phyloP scores from a whole-genome alignment of 1,140 invertebrate genomes.

The Heliconius himera region DNA sequence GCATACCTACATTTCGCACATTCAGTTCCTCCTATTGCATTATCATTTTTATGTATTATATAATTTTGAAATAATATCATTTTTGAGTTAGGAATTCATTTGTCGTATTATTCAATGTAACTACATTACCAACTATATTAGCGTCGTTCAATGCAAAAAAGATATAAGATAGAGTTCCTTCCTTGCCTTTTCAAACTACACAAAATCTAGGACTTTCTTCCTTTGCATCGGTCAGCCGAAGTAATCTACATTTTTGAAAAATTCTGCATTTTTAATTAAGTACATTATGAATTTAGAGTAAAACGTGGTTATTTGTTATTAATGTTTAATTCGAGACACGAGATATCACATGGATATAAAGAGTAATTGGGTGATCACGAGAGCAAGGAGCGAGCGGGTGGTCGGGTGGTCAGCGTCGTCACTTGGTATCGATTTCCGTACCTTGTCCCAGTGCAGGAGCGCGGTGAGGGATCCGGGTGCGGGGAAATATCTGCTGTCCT shows the following conservation, averaged over 20 bases:
- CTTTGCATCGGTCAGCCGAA: background rate
- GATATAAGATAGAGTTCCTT: background rate
- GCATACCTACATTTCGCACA: too few species aligned
- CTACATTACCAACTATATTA: background rate
- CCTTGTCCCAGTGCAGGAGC: slow-evolving; percentile 59
- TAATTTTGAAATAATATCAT: too few species aligned
- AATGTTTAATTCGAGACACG: background rate
- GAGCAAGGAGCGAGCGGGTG: background rate
- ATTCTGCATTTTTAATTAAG: background rate
- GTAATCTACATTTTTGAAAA: background rate
- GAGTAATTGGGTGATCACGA: background rate
- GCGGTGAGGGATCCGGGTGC: slow-evolving; percentile 51
- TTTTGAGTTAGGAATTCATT: background rate
- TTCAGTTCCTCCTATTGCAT: too few species aligned
- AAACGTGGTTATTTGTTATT: background rate
- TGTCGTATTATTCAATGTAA: background rate
- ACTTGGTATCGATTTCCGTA: slow-evolving; percentile 66
- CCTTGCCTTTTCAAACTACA: background rate
- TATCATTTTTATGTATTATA: too few species aligned
- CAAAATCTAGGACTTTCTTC: background rate
- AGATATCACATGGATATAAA: background rate
- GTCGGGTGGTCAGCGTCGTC: slow-evolving; percentile 19
- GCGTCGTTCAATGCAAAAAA: background rate
- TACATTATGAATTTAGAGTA: background rate
- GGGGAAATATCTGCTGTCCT: slow-evolving; percentile 52